Evolutionary conservation across 2,797 vertebrate genomes (phyloP), one percentile per base, ranked within the genome.

Genomic region (Arctocebus calabarensis): DNA sequence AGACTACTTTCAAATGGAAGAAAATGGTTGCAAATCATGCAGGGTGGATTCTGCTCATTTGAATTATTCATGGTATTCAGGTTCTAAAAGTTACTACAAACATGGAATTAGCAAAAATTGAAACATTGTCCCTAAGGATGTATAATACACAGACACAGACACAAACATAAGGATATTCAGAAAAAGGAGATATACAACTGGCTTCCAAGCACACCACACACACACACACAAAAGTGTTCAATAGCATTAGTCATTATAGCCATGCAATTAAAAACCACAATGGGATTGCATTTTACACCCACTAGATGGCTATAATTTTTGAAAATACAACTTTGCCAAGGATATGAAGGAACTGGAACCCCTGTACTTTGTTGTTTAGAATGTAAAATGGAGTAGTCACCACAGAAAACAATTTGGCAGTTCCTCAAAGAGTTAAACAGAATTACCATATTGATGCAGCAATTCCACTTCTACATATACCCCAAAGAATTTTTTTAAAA

Each of bases 201-300:
- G n/a, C n/a, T 43, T 52, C 48, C 3, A 78, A 89, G 10, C 45
- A 68, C 68, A 87, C 43, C 43, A 68, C 59, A 87, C 34, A 64
- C 25, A 45, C 45, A 62, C 61, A 45, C 45, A 86, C 48, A 82
- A 40, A 22, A 6, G 17, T n/a, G 14, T 45, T 85, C 4, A 3
- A n/a, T 48, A 74, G 32, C 23, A 57, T 71, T 45, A 78, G 14
- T 77, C 64, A 71, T 68, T 70, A 84, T 70, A 37, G 27, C 71
- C 78, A 88, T 89, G 74, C 22, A 73, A 79, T 90, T 81, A 40
- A 85, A 64, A 85, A 29, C 16, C 40, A 93, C 48, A 83, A 61
- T 29, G n/a, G 83, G 43, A 77, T 61, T 64, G 3, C 3, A 89
- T 68, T 83, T 71, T 27, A 61, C 4, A 48, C 61, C n/a, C 57